A percentile compares a stretch with the other conserved stretches of the same genome.
Evolutionary conservation across 2,888 invertebrate species (phyloP).

Genomic region (Auanema freiburgensis): DNA sequence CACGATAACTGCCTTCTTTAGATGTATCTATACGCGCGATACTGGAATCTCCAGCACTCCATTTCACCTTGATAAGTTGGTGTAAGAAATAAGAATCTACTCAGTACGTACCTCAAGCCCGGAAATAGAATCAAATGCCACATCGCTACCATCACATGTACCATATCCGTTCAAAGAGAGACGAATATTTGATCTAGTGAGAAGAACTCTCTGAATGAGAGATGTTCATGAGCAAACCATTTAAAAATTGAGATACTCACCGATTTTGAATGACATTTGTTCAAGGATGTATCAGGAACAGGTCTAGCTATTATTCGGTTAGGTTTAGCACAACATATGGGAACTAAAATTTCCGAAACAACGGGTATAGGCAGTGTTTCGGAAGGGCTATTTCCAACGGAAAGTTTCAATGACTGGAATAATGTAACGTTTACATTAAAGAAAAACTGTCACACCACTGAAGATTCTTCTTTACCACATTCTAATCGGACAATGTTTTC

Average conservation of each 20-base stretch:
- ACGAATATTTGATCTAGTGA: constrained; percentile 20
- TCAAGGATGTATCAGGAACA: constrained; percentile 15
- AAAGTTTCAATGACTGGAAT: constrained; percentile 29
- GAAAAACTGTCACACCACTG: not conserved
- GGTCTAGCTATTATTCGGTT: constrained; percentile 36
- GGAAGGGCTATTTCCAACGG: constrained; percentile 47
- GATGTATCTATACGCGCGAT: no score
- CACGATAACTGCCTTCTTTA: no score
- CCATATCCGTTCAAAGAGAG: constrained; percentile 35
- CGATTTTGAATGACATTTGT: constrained; percentile 44
- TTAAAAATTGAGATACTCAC: constrained; percentile 21
- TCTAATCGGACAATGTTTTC: not conserved
- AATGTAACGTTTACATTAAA: constrained; percentile 5
- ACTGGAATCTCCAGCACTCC: not conserved
- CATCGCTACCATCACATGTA: constrained; percentile 25
- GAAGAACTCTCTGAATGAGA: constrained; percentile 27
- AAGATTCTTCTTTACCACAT: not conserved
- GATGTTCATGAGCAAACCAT: not conserved
- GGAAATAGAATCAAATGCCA: constrained; percentile 31
- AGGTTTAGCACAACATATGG: constrained; percentile 49
- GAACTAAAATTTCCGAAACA: constrained; percentile 27
- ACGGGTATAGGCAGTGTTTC: constrained; percentile 46
- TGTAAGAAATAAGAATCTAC: not conserved
- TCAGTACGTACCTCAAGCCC: constrained; percentile 20
- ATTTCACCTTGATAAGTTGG: not conserved